phyloP scores from a whole-genome alignment of 2,113 vertebrate genomes.

The Meleagris gallopavo region DNA sequence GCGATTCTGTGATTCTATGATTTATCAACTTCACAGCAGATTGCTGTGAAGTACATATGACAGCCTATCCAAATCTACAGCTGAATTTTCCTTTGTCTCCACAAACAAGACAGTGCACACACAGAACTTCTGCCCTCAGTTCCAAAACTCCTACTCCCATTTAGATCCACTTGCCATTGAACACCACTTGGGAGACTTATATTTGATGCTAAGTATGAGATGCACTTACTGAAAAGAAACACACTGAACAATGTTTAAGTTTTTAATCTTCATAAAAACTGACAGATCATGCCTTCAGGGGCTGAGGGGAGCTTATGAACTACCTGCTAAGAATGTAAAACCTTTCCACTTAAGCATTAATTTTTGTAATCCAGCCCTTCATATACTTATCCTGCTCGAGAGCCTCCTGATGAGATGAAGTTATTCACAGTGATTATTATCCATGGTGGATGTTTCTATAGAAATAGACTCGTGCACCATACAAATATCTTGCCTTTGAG shows the following conservation, averaged over 20 bases:
- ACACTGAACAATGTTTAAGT: neutral
- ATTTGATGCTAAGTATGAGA: neutral
- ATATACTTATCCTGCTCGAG: neutral
- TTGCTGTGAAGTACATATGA: rapidly evolving
- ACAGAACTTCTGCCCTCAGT: neutral
- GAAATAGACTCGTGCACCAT: neutral
- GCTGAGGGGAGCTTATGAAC: neutral
- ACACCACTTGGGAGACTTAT: neutral
- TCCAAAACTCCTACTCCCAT: neutral
- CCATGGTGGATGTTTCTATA: neutral
- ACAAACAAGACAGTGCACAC: neutral
- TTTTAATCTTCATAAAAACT: conserved; percentile 20
- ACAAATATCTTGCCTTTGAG: neutral
- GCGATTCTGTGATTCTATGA: too few species aligned
- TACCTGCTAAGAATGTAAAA: conserved; percentile 19
- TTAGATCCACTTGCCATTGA: neutral
- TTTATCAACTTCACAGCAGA: neutral
- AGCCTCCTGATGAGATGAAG: neutral
- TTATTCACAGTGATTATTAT: neutral
- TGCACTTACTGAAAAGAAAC: neutral
- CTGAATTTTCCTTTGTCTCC: neutral
- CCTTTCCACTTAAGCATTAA: neutral
- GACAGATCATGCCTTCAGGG: neutral
- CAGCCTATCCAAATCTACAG: neutral
- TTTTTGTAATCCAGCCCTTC: conserved; percentile 15